These are phyloP conservation scores for Gallinago media DNA, from an alignment of 2,113 vertebrate species.

Conservation along the genomic window DNA sequence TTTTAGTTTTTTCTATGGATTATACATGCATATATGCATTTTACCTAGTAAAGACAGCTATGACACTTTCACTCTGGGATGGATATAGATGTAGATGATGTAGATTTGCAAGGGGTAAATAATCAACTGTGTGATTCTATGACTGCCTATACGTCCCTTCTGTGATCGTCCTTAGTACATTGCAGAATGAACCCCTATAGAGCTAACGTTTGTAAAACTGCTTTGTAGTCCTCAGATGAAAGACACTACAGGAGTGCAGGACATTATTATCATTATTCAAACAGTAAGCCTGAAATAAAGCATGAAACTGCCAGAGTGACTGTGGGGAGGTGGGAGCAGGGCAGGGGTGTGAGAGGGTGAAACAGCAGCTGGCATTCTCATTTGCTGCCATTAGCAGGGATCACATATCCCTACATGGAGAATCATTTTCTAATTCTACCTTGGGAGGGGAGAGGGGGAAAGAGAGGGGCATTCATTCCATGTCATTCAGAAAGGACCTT, in stretches of 20 bases:
- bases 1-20: background rate
- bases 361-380: conserved; percentile 51
- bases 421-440: conserved; percentile 60
- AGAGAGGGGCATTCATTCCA: conserved; percentile 54
- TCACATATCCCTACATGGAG: background rate
- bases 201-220: conserved; percentile 10
- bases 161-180: background rate
- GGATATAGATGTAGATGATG: background rate
- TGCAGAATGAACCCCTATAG: conserved; percentile 41
- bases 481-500: conserved; percentile 69
- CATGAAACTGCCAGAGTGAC: conserved; percentile 44
- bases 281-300: conserved; percentile 54
- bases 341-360: conserved; percentile 29
- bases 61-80: background rate
- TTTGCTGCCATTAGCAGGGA: conserved; percentile 43
- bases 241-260: conserved; percentile 39
- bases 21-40: background rate
- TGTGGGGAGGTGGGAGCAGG: conserved; percentile 22
- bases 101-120: conserved; percentile 28
- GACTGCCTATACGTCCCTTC: background rate
- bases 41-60: background rate
- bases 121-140: background rate
- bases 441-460: conserved; percentile 39
- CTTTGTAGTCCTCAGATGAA: conserved; percentile 63
- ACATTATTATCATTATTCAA: conserved; percentile 58